Evolutionary conservation across 2,888 invertebrate species (phyloP), one percentile per base, ranked within the genome.

Genomic region (Mythimna loreyi): DNA sequence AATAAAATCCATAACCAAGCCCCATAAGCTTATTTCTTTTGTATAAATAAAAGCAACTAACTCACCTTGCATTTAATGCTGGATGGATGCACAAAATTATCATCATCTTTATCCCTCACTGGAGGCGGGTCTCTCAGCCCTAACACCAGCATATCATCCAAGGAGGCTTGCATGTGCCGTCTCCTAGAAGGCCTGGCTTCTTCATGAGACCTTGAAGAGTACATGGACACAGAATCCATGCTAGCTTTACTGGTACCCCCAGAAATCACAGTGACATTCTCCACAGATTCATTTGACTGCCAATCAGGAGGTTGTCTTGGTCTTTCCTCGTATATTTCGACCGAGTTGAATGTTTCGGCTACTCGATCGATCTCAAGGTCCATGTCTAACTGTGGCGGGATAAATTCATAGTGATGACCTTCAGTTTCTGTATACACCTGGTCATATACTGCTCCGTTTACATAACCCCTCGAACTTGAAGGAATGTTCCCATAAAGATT

Each of bases 81-180:
- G 0, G 89, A 89, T 0, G 96, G 96, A 75, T 95, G 96, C 7
- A 96, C 87, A 80, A 96, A 96, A 50, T 94, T 91, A 80, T 92
- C 92, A 36, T 94, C 93, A 65, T 96, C 93, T 13, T 92, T 90
- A 67, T 91, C 89, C 23, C 81, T 83, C 1, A 80, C 82, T 0
- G 87, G 83, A 3, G 87, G 85, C 1, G 82, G 86, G 28, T 92
- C 91, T 3, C 91, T 84, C 23, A 93, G 52, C 0, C 96, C 93
- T 52, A 96, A 86, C 81, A 97, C 93, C 16, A 97, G 94, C 89
- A 97, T 97, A 81, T 97, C 97, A 74, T 97, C 97, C 82, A 97
- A 90, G 0, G 97, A 97, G 8, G 96, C 94, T 75, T 95, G 96
- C 81, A 96, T 80, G 45, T 93, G 93, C 65, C 86, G 87, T 49